Evolutionary conservation across 1,140 invertebrate species (phyloP).

Genomic region (Drosophila equinoxialis): DNA sequence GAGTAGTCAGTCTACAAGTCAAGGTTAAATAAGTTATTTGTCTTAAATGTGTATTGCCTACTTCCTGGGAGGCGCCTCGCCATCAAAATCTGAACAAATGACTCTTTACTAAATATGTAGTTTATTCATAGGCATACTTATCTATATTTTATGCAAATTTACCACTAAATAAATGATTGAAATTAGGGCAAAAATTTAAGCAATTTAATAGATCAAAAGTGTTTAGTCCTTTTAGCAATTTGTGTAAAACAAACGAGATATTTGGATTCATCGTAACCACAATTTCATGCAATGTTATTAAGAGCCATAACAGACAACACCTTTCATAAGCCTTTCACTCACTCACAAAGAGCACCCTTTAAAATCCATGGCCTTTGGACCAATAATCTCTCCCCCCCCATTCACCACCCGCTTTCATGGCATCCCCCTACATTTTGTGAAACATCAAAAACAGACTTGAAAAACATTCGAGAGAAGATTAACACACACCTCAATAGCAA

Average conservation of each 20-base stretch:
- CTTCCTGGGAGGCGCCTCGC: background rate
- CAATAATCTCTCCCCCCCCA: background rate
- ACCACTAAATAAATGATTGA: background rate
- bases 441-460: conserved; percentile 31
- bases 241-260: background rate
- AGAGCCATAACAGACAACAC: background rate
- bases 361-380: conserved; percentile 1
- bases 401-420: no score
- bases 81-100: background rate
- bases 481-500: conserved; percentile 26
- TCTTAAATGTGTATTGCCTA: background rate
- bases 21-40: conserved; percentile 8
- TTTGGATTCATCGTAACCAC: background rate
- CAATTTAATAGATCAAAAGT: no score
- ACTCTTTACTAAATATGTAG: background rate
- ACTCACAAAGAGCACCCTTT: background rate
- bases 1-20: background rate
- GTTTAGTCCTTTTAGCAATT: no score
- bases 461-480: conserved; percentile 26
- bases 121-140: background rate
- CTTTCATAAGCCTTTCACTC: conserved; percentile 11
- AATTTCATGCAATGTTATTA: background rate
- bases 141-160: background rate
- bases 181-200: no score
- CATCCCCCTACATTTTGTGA: conserved; percentile 16